Evolutionary conservation across 2,888 invertebrate species (phyloP), one percentile per base, ranked within the genome.

Genomic region (Pollenia labialis): DNA sequence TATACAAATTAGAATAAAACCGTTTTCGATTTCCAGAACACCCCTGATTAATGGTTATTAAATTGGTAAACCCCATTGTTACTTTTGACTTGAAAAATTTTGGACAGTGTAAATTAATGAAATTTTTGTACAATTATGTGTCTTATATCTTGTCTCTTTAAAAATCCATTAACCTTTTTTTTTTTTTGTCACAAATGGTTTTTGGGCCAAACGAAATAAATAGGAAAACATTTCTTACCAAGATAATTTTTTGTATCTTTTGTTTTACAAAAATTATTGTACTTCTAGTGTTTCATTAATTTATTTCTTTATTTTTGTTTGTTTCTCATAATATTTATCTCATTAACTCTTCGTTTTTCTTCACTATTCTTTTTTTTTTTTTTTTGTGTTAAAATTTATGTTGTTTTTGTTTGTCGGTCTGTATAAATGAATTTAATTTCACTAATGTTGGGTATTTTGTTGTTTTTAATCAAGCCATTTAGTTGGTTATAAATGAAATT

Each of bases 81-180:
- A 3, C 1, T 3, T 32, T 32, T 32, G 32, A 32, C 32, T 6
- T 32, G 32, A 32, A 32, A 32, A 6, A 32, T 32, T 4, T 32
- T 32, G 6, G 0, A 6, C 32, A 32, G 32, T 52, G 12, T 56
- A 52, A 60, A 42, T n/a, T 50, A 12, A 42, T 48, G 18, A 52
- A 56, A 42, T 58, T 56, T 72, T 66, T 54, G 44, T 66, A 11
- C 44, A 14, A 14, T n/a, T 50, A 12, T 44, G 46, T 56, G 56
- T n/a, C 12, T 74, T 18, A 46, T 48, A 14, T 50, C 72, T 68
- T 52, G 42, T 62, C 64, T 60, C 44, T 68, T 84, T 87, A 81
- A 87, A 87, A 87, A 68, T 44, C 81, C 84, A 87, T 87, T 87
- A 87, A 87, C 81, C 84, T 81, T 81, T 83, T 71, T 64, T 81